These are phyloP conservation scores for Galerucella calmariensis DNA, from an alignment of 2,888 invertebrate species.

Conservation along the genomic window DNA sequence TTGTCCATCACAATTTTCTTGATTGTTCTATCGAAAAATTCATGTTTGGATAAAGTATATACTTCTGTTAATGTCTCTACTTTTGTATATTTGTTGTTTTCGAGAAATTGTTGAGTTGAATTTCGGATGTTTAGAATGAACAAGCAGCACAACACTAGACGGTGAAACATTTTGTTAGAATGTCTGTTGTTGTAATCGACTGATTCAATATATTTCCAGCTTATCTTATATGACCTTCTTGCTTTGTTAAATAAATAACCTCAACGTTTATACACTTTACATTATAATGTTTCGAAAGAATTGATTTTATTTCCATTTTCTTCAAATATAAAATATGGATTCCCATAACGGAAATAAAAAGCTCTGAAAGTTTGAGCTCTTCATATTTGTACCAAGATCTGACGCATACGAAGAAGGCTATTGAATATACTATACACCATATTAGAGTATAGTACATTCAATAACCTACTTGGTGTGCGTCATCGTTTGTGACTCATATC, in stretches of 20 bases:
- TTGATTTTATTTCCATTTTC: too few species aligned
- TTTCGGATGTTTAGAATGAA: not conserved
- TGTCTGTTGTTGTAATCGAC: conserved; percentile 2
- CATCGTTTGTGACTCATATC: too few species aligned
- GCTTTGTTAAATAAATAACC: not conserved
- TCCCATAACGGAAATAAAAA: too few species aligned
- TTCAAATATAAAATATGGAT: too few species aligned
- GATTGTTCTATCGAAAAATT: conserved; percentile 6
- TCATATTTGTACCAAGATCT: too few species aligned
- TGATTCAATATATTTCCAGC: conserved; percentile 8
- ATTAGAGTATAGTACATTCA: too few species aligned
- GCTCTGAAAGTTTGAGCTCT: too few species aligned
- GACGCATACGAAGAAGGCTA: too few species aligned
- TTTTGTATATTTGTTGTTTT: not conserved
- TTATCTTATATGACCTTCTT: conserved; percentile 9
- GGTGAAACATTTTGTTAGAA: not conserved
- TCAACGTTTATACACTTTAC: not conserved
- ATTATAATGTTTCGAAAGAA: not conserved
- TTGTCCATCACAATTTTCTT: conserved; percentile 16
- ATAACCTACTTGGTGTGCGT: too few species aligned
- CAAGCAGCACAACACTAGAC: not conserved
- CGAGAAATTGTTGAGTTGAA: conserved; percentile 14
- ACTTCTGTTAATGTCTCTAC: not conserved
- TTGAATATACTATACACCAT: too few species aligned
- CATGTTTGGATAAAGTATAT: not conserved